Percentiles rank a stretch among this genome's conserved stretches.
Evolutionary conservation across 2,888 invertebrate species (phyloP).

Genomic region (Sarcophaga rosellei): DNA sequence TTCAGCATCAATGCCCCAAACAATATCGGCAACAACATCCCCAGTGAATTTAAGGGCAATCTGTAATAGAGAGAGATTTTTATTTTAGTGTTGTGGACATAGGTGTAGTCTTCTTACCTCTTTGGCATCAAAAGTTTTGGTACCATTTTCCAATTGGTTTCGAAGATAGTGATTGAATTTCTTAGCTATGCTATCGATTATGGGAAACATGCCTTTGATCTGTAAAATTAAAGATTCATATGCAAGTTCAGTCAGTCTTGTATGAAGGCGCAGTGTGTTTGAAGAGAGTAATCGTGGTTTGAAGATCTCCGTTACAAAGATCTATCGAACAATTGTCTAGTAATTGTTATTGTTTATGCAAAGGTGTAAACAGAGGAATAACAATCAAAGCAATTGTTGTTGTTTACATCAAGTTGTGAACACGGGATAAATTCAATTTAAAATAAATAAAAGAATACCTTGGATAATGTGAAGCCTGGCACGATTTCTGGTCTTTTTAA

Average conservation of each 20-base stretch:
- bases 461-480: slow-evolving; percentile 82
- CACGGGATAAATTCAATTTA: neutral
- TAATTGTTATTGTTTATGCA: too few species aligned
- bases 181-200: slow-evolving; percentile 44
- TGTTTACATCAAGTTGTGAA: too few species aligned
- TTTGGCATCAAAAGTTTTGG: slow-evolving; percentile 35
- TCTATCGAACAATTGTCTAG: too few species aligned
- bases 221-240: neutral
- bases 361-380: too few species aligned
- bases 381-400: too few species aligned
- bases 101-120: slow-evolving; percentile 19
- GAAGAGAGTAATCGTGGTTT: too few species aligned
- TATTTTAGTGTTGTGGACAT: neutral
- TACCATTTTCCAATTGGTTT: neutral
- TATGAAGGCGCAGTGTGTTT: too few species aligned
- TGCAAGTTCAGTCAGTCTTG: too few species aligned
- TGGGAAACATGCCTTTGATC: slow-evolving; percentile 67
- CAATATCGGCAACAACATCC: slow-evolving; percentile 72
- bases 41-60: slow-evolving; percentile 70
- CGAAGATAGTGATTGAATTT: slow-evolving; percentile 42
- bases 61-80: slow-evolving; percentile 41
- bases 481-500: slow-evolving; percentile 80
- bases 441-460: slow-evolving; percentile 70
- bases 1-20: slow-evolving; percentile 74
- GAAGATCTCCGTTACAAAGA: too few species aligned